Conservation (phyloP, 2,797 vertebrate species). For the Falco concolor region DNA sequence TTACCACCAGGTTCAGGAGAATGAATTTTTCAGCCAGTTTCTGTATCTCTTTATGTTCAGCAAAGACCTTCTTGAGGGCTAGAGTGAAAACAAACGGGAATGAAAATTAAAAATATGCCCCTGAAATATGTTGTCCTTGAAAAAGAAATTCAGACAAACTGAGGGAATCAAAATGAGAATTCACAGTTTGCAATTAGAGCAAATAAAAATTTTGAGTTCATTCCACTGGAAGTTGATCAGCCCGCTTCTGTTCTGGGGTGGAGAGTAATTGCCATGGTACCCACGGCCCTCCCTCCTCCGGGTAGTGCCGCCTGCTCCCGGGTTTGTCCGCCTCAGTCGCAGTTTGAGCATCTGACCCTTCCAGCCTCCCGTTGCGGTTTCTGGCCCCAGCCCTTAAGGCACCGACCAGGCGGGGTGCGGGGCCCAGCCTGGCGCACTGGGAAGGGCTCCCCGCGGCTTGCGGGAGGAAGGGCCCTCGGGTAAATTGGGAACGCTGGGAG, state of each 20-base stretch:
- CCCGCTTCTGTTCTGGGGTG: not conserved
- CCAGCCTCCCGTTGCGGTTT: not conserved
- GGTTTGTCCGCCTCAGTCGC: not conserved
- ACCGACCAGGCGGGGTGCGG: too few relatives aligned
- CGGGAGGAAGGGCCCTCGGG: not conserved
- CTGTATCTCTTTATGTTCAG: slow-evolving; percentile 85
- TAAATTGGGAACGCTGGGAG: not conserved
- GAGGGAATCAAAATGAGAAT: not conserved
- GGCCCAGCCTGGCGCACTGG: too few relatives aligned
- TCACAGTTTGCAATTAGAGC: not conserved
- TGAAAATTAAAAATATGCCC: not conserved
- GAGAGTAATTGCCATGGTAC: not conserved
- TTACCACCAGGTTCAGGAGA: slow-evolving; percentile 89
- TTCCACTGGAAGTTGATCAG: not conserved
- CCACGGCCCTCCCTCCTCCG: not conserved
- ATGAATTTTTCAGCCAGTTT: slow-evolving; percentile 86
- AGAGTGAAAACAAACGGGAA: not conserved
- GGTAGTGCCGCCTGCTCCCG: not conserved
- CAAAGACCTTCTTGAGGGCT: slow-evolving; percentile 88
- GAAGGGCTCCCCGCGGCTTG: not conserved
- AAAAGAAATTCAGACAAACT: not conserved
- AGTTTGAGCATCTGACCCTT: not conserved
- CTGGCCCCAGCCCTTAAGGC: not conserved
- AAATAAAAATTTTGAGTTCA: not conserved
- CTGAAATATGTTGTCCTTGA: not conserved